Evolutionary conservation across 2,888 invertebrate species (phyloP), one percentile per base, ranked within the genome.

Genomic region (Nasonia oneida): DNA sequence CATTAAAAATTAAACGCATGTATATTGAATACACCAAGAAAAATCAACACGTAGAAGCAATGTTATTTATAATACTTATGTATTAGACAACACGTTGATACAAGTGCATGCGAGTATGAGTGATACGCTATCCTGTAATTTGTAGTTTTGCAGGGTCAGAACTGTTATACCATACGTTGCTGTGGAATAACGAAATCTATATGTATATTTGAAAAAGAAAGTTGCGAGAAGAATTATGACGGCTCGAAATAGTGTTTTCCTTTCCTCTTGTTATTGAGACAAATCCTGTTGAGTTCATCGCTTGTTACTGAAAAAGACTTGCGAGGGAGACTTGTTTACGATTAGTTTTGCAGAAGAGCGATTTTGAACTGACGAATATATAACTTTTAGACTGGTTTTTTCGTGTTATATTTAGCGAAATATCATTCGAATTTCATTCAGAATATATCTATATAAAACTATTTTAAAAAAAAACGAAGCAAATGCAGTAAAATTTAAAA

Each of bases 11-110:
- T 71, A 39, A 18, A 71, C 33, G 47, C 42, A 86, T 77, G 80
- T 71, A 87, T 75, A 87, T 82, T 77, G 53, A 83, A 71, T 81
- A 86, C 70, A 84, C 75, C 53, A 84, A 74, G 0, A 61, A 74
- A 86, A 84, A 87, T 88, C 88, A 89, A 87, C 86, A 85, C 87
- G 88, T 90, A 89, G 89, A 89, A 90, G 88, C 87, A 89, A 89
- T 89, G 89, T 88, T 88, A 89, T 83, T 87, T 86, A 88, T 88
- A 80, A 53, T 23, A 85, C 81, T 81, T 87, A 84, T 37, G 87
- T 87, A 77, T 61, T 39, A 77, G 42, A 47, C 3, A 64, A 57
- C 12, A 23, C 39, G 61, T 77, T 77, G n/a, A 82, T 33, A 57
- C 50, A 83, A 83, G 57, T 81, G 71, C 77, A 81, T 85, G 76